phyloP scores from a whole-genome alignment of 2,888 invertebrate species.

The Cremastinae sp. region DNA sequence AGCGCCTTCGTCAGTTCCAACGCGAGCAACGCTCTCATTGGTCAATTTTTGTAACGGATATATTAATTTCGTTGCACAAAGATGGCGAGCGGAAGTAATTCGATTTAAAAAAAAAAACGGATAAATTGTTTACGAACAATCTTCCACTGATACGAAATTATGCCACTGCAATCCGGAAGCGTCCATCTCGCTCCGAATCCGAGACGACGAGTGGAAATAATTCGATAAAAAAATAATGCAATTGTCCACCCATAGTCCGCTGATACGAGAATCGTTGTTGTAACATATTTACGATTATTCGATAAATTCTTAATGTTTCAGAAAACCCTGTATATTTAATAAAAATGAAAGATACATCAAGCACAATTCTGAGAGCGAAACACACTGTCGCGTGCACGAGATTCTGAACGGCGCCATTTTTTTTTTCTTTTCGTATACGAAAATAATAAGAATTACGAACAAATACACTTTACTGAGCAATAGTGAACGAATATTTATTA shows the following conservation, averaged over 20 bases:
- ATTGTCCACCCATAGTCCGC: too few relatives aligned
- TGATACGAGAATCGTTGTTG: too few relatives aligned
- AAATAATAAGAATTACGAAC: constrained; percentile 25
- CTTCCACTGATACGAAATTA: too few relatives aligned
- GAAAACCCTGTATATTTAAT: constrained; percentile 47
- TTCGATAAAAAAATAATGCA: too few relatives aligned
- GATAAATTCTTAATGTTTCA: constrained; percentile 20
- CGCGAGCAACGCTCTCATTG: background rate
- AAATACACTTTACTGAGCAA: constrained; percentile 45
- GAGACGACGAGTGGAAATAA: too few relatives aligned
- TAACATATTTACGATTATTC: too few relatives aligned
- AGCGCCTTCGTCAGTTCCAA: background rate
- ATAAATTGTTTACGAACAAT: too few relatives aligned
- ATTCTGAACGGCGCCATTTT: background rate
- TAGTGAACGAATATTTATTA: constrained; percentile 56
- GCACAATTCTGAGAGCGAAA: constrained; percentile 40
- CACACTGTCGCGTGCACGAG: background rate
- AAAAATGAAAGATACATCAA: constrained; percentile 49
- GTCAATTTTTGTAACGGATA: background rate
- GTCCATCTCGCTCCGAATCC: too few relatives aligned
- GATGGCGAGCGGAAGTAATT: too few relatives aligned
- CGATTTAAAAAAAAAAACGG: too few relatives aligned
- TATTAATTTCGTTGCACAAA: too few relatives aligned
- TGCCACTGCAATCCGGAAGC: too few relatives aligned
- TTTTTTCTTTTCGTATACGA: background rate